Evolutionary conservation across 1,140 invertebrate species (phyloP).

Genomic region (Saxidomus purpurata): DNA sequence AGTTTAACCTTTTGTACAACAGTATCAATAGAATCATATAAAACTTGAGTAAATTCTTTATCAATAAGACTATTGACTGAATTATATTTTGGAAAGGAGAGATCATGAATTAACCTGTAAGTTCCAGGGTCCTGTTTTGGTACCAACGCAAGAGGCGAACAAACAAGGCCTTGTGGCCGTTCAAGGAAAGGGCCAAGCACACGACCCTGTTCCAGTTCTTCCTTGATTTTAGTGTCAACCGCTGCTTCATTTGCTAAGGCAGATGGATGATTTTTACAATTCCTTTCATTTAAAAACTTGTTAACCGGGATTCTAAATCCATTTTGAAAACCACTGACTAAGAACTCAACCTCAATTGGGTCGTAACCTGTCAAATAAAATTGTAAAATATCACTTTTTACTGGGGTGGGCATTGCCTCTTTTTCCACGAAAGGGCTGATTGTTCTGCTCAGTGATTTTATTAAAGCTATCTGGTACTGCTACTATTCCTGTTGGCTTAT

Average conservation of each 20-base stretch:
- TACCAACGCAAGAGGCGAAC: constrained; percentile 28
- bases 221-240: background rate
- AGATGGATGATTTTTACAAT: constrained; percentile 8
- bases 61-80: constrained; percentile 36
- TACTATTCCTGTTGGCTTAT: background rate
- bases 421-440: background rate
- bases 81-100: background rate
- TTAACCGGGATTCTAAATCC: background rate
- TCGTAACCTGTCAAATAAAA: background rate
- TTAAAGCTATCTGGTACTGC: background rate
- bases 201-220: background rate
- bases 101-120: constrained; percentile 46
- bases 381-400: background rate
- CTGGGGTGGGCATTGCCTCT: background rate
- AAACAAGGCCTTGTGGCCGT: background rate
- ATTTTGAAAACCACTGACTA: background rate
- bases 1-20: constrained; percentile 32
- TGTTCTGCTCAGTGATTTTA: background rate
- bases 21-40: constrained; percentile 43
- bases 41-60: constrained; percentile 10
- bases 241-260: background rate
- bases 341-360: background rate
- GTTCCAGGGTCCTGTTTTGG: background rate
- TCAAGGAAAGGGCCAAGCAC: background rate
- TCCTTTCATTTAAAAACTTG: no score